phyloP scores from a whole-genome alignment of 1,140 invertebrate species.

The Saccostrea cuccullata region DNA sequence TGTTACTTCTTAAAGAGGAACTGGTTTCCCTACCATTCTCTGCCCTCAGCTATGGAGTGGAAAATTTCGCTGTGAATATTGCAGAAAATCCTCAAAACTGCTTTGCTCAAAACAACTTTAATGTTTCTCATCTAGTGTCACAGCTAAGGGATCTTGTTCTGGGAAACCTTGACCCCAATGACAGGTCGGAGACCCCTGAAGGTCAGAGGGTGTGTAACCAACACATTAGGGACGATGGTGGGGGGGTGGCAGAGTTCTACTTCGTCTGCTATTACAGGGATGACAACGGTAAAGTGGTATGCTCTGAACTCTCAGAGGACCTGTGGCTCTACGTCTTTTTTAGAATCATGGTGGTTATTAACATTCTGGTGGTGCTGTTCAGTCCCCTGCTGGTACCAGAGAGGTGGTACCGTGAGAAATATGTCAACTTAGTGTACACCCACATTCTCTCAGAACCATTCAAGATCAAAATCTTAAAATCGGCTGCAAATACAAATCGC shows the following conservation, averaged over 20 bases:
- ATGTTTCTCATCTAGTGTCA: slow-evolving; percentile 35
- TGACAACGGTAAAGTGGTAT: slow-evolving; percentile 45
- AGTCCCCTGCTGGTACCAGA: slow-evolving; percentile 63
- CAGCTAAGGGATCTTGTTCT: slow-evolving; percentile 53
- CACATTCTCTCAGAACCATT: slow-evolving; percentile 11
- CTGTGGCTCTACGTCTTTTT: slow-evolving; percentile 63
- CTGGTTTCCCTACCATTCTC: slow-evolving; percentile 62
- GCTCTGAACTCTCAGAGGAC: slow-evolving; percentile 58
- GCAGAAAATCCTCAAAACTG: slow-evolving; percentile 45
- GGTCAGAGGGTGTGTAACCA: slow-evolving; percentile 65
- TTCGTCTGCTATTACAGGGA: slow-evolving; percentile 64
- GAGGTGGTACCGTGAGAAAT: slow-evolving; percentile 55
- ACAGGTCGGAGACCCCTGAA: not conserved
- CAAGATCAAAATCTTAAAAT: not conserved
- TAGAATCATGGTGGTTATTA: slow-evolving; percentile 59
- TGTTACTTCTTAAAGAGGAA: slow-evolving; percentile 64
- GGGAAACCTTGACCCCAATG: slow-evolving; percentile 37
- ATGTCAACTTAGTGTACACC: slow-evolving; percentile 29
- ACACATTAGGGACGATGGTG: slow-evolving; percentile 49
- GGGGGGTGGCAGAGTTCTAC: slow-evolving; percentile 58
- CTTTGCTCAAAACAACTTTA: slow-evolving; percentile 39
- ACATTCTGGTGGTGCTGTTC: slow-evolving; percentile 63
- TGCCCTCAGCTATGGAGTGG: slow-evolving; percentile 49
- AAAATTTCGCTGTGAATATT: slow-evolving; percentile 44
- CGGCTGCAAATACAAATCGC: not conserved